These are phyloP conservation scores for Fringilla coelebs DNA, from an alignment of 2,797 vertebrate genomes.

Conservation along the genomic window DNA sequence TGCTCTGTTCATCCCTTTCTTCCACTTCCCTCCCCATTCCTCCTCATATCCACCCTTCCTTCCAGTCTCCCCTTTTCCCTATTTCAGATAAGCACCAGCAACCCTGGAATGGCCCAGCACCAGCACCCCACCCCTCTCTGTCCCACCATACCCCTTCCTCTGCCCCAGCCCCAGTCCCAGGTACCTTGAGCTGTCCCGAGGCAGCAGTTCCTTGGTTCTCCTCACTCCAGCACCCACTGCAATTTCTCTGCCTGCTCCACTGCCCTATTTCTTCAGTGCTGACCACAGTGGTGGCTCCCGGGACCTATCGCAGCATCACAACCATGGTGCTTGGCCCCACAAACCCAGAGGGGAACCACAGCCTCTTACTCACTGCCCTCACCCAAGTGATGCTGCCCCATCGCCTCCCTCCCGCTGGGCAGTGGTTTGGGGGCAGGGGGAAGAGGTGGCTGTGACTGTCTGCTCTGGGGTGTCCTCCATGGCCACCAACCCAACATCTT, in stretches of 20 bases:
- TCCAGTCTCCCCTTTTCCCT: no score
- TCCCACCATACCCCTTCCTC: background rate
- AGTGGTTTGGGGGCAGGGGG: background rate
- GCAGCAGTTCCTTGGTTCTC: background rate
- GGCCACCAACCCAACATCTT: background rate
- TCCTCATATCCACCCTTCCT: background rate
- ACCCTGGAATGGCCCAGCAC: fast-evolving
- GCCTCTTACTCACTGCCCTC: slow-evolving; percentile 22
- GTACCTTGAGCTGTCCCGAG: background rate
- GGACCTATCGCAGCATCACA: slow-evolving; percentile 35
- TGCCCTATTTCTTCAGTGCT: background rate
- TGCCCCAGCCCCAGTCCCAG: background rate
- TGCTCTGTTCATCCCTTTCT: background rate
- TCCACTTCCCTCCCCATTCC: background rate
- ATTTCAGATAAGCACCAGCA: fast-evolving
- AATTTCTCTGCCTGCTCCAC: background rate
- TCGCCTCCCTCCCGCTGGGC: background rate
- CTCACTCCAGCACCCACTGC: background rate
- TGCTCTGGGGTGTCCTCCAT: fast-evolving
- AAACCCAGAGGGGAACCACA: slow-evolving; percentile 53
- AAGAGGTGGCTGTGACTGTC: background rate
- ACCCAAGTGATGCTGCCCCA: background rate
- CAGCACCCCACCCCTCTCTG: background rate
- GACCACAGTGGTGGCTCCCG: background rate
- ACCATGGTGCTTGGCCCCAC: background rate